Percentiles rank a stretch among this genome's conserved stretches.
These are phyloP conservation scores for Muscicapa striata DNA, from an alignment of 2,797 vertebrate genomes.

Conservation along the genomic window DNA sequence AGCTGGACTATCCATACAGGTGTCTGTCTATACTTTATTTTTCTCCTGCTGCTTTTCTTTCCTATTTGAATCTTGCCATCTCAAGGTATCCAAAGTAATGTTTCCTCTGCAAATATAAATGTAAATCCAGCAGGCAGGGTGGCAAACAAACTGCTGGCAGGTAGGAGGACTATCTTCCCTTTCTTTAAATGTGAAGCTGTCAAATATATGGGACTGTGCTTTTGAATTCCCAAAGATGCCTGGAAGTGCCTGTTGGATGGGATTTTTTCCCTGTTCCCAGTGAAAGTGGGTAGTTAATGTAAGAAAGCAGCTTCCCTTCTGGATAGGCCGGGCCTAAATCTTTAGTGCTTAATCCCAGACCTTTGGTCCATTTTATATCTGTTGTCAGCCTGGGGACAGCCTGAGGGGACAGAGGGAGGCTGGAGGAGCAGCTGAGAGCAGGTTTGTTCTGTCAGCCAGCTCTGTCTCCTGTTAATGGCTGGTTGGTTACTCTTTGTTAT, in stretches of 20 bases:
- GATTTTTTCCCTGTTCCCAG: background rate
- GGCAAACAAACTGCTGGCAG: background rate
- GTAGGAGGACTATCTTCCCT: background rate
- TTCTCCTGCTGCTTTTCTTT: background rate
- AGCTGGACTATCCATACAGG: background rate
- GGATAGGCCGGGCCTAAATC: background rate
- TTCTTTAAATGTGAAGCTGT: background rate
- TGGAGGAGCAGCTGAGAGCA: background rate
- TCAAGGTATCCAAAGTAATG: background rate
- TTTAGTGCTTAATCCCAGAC: background rate
- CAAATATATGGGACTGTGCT: background rate
- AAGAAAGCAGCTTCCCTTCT: background rate
- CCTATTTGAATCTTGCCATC: background rate
- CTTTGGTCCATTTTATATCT: accelerated
- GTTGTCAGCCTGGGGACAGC: background rate
- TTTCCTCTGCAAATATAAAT: background rate
- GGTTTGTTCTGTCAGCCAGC: background rate
- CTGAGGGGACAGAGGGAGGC: background rate
- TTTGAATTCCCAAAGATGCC: background rate
- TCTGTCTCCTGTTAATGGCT: background rate
- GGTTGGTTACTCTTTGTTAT: background rate
- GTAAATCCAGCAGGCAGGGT: background rate
- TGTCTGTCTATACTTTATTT: background rate
- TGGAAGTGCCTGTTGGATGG: background rate
- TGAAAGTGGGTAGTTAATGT: background rate